phyloP scores from a whole-genome alignment of 1,140 invertebrate species.

The Drosophila bocqueti region DNA sequence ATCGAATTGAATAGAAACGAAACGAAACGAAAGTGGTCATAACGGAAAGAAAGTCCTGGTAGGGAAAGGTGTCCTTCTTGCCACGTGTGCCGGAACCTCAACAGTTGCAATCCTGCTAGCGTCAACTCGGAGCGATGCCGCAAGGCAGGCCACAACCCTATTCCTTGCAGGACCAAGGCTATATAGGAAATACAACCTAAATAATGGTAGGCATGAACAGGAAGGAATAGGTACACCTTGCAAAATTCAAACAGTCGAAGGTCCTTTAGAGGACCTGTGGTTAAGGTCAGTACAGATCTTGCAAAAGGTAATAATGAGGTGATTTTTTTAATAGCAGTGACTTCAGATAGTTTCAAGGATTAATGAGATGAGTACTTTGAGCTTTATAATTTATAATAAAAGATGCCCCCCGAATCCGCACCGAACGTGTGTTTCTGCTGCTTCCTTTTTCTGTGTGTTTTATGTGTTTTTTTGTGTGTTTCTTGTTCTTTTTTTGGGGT shows the following conservation, averaged over 20 bases:
- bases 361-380: not conserved
- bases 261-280: not conserved
- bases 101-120: conserved; percentile 1
- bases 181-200: too few relatives aligned
- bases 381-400: not conserved
- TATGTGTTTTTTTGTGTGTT: not conserved
- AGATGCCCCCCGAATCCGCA: not conserved
- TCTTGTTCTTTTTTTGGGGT: conserved; percentile 13
- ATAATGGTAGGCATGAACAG: not conserved
- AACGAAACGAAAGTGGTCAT: conserved; percentile 29
- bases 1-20: conserved; percentile 8
- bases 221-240: not conserved
- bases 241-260: not conserved
- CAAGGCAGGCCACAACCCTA: not conserved
- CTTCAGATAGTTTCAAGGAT: not conserved
- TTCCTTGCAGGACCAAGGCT: not conserved
- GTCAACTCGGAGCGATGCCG: not conserved
- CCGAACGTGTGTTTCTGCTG: conserved; percentile 22
- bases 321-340: too few relatives aligned
- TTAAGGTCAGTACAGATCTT: not conserved
- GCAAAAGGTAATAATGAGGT: not conserved
- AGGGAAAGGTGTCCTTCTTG: conserved; percentile 26
- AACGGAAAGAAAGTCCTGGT: conserved; percentile 35
- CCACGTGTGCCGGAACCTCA: conserved; percentile 37
- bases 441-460: conserved; percentile 19